Percentiles rank a stretch among this genome's conserved stretches.
Conservation (phyloP, 2,113 vertebrate species). For the Phoxinus phoxinus region DNA sequence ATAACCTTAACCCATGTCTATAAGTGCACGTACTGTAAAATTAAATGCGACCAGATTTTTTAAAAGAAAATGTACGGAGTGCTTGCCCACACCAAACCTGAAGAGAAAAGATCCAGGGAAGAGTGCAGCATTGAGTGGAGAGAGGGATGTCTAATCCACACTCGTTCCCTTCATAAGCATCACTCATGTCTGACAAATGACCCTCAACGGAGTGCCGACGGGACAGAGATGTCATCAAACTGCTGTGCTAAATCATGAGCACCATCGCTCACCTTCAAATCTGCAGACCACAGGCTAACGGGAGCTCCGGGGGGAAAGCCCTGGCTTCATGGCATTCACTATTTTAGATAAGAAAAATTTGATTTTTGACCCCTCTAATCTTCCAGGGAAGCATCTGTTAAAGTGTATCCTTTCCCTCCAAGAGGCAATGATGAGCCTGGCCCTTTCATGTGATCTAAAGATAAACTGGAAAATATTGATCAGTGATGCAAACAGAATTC, state of each 20-base stretch:
- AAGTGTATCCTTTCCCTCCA: constrained; percentile 5
- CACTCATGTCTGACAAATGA: constrained; percentile 55
- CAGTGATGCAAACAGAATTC: too few species aligned
- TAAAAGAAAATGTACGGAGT: not conserved
- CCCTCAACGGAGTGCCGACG: constrained; percentile 45
- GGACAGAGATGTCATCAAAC: constrained; percentile 60
- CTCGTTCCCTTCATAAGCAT: constrained; percentile 44
- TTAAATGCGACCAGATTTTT: not conserved
- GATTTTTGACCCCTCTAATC: constrained; percentile 48
- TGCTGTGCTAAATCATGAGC: constrained; percentile 51
- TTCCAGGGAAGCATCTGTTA: constrained; percentile 23
- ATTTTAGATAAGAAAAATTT: constrained; percentile 48
- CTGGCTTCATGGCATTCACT: constrained; percentile 35
- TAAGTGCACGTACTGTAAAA: too few species aligned
- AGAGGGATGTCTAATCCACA: constrained; percentile 13
- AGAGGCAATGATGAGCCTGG: not conserved
- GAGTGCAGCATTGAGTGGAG: constrained; percentile 1
- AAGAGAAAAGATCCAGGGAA: not conserved
- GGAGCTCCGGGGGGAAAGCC: constrained; percentile 30
- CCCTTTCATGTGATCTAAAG: not conserved
- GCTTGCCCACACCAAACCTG: not conserved
- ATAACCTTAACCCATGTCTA: too few species aligned
- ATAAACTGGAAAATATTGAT: too few species aligned
- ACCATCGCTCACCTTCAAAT: constrained; percentile 52
- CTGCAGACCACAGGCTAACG: constrained; percentile 45